A percentile compares a stretch with the other conserved stretches of the same genome.
phyloP scores from a whole-genome alignment of 2,113 vertebrate species.

The Nannospalax galili region DNA sequence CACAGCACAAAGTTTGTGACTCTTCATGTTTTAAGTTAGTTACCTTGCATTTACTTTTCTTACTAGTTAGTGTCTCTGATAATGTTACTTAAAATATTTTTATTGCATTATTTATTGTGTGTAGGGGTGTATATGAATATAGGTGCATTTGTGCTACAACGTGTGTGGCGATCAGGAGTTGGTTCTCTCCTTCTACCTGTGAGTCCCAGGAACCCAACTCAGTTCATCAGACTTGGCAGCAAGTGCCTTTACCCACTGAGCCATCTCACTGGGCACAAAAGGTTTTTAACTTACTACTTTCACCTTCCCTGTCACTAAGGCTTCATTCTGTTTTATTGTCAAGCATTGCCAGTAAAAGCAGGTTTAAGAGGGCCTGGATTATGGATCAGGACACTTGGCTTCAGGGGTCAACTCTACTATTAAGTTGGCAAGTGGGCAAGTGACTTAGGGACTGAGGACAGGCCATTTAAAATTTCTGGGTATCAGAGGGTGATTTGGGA shows the following conservation, averaged over 20 bases:
- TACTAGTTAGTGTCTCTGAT: not conserved
- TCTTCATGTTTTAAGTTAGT: not conserved
- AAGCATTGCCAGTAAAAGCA: slow-evolving; percentile 20
- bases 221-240: not conserved
- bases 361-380: not conserved
- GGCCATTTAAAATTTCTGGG: not conserved
- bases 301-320: not conserved
- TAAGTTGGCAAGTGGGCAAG: not conserved
- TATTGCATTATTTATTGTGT: not conserved
- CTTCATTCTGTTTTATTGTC: not conserved
- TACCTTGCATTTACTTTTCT: not conserved
- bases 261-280: not conserved
- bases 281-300: slow-evolving; percentile 17
- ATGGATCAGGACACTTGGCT: not conserved
- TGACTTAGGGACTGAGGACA: not conserved
- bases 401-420: not conserved
- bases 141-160: not conserved
- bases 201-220: not conserved
- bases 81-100: not conserved
- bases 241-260: not conserved
- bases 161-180: not conserved
- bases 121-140: not conserved
- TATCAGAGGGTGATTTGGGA: not conserved
- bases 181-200: not conserved
- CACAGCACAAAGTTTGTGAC: not conserved